Base-by-base conservation (phyloP, 2,888 invertebrate genomes). In the Meloe dianella region DNA sequence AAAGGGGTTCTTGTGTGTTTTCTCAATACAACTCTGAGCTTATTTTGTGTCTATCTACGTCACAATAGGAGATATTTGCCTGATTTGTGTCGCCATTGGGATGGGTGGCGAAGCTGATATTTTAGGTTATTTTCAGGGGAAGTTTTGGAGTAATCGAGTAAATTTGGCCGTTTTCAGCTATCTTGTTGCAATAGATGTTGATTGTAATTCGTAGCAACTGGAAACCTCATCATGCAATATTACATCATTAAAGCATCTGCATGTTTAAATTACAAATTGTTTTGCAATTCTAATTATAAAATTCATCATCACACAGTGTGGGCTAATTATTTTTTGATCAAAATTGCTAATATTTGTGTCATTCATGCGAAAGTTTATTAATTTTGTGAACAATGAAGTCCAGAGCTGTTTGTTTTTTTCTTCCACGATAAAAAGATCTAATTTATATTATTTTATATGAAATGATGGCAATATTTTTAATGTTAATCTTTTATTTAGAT, bases 221-320 rank as follows among this genome's bases (percentile, higher is more conserved):
- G 69, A 72, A 78, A 73, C 72, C 74, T 76, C 75, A 76, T 78
- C 71, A 74, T 63, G 64, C 67, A 68, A 63, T 66, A 61, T 38
- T 74, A 63, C 73, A 66, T 74, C 74, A 73, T 71, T 30, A 32
- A 12, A 69, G 67, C 72, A 72, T 72, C 69, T 71, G 72, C 62
- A 64, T 32, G 59, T 61, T 70, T 66, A 62, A 60, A 61, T 63
- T 65, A 68, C 63, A 64, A 66, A 71, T 68, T 57, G 57, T 60
- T 62, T 66, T 68, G 70, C 68, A 68, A 68, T 66, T 71, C 61
- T 61, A 69, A 68, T 71, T 68, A 70, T 27, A 47, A n/a, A n/a
- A 30, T 60, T 30, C 35, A 57, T 59, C 59, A 64, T 61, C 59
- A 47, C n/a, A 64, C 64, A 61, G 62, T 51, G n/a, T 30, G 41